A percentile compares a stretch with the other conserved stretches of the same genome.
Conservation (phyloP, 2,888 invertebrate species). For the Cepaea hortensis region DNA sequence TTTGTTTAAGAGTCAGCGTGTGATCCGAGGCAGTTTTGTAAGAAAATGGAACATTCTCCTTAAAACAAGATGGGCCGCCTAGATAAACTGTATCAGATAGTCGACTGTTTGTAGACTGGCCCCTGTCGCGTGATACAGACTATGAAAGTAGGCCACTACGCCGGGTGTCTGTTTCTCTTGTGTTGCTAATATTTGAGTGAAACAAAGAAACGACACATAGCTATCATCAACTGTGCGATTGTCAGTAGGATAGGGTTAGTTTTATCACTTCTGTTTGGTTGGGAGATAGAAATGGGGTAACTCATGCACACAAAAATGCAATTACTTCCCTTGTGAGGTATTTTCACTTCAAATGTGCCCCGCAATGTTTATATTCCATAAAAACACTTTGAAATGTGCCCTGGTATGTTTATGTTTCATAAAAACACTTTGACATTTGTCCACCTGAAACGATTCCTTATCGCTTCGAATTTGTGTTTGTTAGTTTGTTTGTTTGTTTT, state of each 20-base stretch:
- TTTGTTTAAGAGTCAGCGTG: background rate
- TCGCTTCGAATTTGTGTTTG: too few species aligned
- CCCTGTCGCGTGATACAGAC: background rate
- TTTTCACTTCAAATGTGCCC: background rate
- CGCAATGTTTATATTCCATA: too few species aligned
- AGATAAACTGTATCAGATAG: constrained; percentile 33
- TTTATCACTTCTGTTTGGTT: background rate
- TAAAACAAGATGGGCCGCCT: constrained; percentile 15
- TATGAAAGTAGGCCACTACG: background rate
- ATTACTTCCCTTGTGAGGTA: background rate
- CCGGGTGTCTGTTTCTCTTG: constrained; percentile 6
- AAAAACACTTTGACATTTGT: too few species aligned
- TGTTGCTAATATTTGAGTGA: constrained; percentile 4
- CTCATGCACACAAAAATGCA: background rate
- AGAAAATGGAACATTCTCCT: constrained; percentile 14
- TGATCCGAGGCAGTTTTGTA: constrained; percentile 1
- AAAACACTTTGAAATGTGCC: too few species aligned
- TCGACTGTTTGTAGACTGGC: background rate
- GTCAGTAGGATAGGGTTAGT: background rate
- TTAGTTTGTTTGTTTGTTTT: too few species aligned
- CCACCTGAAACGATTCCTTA: too few species aligned
- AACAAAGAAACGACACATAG: background rate
- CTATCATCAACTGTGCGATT: background rate
- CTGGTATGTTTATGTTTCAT: too few species aligned
- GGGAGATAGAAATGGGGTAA: background rate